Evolutionary conservation across 2,113 vertebrate species (phyloP).

Genomic region (Gnathonemus echidnorhynchus): DNA sequence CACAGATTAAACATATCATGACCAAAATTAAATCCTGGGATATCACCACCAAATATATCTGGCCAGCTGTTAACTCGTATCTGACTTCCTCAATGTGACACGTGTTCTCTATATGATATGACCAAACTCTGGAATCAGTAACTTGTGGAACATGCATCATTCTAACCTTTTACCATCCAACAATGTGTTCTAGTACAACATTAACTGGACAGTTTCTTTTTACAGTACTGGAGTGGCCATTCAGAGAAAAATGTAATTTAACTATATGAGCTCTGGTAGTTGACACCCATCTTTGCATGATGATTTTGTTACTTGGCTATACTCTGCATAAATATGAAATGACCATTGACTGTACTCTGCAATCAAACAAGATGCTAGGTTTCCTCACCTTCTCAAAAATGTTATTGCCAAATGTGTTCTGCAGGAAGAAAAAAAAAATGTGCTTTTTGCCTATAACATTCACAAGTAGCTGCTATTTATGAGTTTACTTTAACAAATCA

Average conservation of each 20-base stretch:
- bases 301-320: not conserved
- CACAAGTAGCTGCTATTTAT: not conserved
- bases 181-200: not conserved
- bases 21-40: not conserved
- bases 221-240: not conserved
- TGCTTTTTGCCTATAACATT: not conserved
- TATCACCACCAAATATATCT: not conserved
- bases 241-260: not conserved
- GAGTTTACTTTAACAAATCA: not conserved
- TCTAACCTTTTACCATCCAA: not conserved
- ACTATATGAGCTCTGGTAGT: not conserved
- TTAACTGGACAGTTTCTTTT: not conserved
- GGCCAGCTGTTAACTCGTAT: not conserved
- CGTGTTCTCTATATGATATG: not conserved
- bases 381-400: not conserved
- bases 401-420: not conserved
- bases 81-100: not conserved
- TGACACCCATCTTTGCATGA: not conserved
- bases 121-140: not conserved
- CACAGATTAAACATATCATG: not conserved
- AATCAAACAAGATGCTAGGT: not conserved
- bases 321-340: not conserved
- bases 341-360: not conserved
- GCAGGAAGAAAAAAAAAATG: not conserved
- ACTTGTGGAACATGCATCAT: not conserved